phyloP scores from a whole-genome alignment of 2,113 vertebrate species.

The Raja brachyura region DNA sequence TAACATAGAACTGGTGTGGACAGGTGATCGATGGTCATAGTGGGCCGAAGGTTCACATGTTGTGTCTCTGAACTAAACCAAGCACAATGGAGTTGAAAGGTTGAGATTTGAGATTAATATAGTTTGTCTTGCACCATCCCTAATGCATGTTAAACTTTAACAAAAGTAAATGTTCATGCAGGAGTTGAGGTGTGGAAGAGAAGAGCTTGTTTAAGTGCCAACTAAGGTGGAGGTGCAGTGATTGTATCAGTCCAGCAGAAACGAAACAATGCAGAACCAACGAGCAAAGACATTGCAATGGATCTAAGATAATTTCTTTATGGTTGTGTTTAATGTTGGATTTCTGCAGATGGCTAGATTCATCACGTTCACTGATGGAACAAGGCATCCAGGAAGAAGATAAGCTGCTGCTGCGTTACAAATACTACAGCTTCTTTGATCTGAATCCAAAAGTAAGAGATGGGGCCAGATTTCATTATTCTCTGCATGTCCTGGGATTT shows the following conservation, averaged over 20 bases:
- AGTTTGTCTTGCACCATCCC: background rate
- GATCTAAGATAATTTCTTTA: background rate
- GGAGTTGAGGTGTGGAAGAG: background rate
- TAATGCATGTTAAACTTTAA: background rate
- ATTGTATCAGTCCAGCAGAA: background rate
- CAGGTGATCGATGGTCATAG: too few species aligned
- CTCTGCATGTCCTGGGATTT: background rate
- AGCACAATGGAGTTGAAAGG: background rate
- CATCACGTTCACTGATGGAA: conserved; percentile 91
- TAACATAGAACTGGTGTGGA: too few species aligned
- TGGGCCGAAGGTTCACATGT: too few species aligned
- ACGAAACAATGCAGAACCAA: background rate
- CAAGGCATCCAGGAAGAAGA: conserved; percentile 82
- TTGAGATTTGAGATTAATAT: background rate
- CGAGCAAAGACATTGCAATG: too few species aligned
- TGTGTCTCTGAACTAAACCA: too few species aligned
- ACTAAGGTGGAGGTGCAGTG: background rate
- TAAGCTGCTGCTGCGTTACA: conserved; percentile 81
- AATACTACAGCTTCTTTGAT: conserved; percentile 96
- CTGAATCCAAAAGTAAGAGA: conserved; percentile 88
- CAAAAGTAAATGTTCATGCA: too few species aligned
- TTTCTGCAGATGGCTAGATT: conserved; percentile 83
- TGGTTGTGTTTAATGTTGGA: conserved; percentile 39
- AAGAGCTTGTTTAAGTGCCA: background rate
- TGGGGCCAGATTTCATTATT: background rate